Evolutionary conservation across 1,140 invertebrate species (phyloP), one percentile per base, ranked within the genome.

Genomic region (Atta texana): DNA sequence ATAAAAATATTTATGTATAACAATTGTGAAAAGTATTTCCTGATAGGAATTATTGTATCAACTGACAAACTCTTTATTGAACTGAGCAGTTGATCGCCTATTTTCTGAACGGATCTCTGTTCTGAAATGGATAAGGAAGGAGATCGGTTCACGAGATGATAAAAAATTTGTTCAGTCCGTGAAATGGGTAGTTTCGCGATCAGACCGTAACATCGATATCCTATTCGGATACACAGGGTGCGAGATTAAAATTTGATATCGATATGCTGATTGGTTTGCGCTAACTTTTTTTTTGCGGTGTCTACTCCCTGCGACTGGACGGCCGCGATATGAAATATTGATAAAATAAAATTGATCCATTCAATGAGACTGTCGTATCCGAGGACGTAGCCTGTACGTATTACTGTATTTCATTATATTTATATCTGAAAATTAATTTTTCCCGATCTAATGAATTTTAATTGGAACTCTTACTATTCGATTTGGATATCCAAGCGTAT

Each of bases 311-410:
- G 55, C 80, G 69, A 75, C 55, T 71, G 64, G 64, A 57, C 59
- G 6, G 66, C 64, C 16, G 64, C 34, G 64, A 59, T 71, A 63
- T 84, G 69, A 63, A 84, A 89, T 90, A 90, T 91, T 88, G 88
- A 89, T n/a, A 92, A 91, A 92, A 91, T 90, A 88, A 92, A 86
- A 84, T 84, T 84, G 80, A 84, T 84, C 80, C 57, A 28, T 75
- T 61, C 55, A 72, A 74, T 44, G 53, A 16, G 16, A 44, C 24
- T 12, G 53, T 39, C 24, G 53, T 21, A 18, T 31, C 63, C 14
- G 31, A 8, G 63, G 28, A 34, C 64, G 14, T 10, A 61, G 21
- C 49, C 49, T 55, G 4, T 24, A 49, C 14, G 14, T 59, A n/a
- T 84, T 14, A 14, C 12, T 34, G n/a, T 34, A 61, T 72, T 39